These are phyloP conservation scores for Plebejus anna DNA, from an alignment of 2,888 invertebrate genomes.

Conservation along the genomic window DNA sequence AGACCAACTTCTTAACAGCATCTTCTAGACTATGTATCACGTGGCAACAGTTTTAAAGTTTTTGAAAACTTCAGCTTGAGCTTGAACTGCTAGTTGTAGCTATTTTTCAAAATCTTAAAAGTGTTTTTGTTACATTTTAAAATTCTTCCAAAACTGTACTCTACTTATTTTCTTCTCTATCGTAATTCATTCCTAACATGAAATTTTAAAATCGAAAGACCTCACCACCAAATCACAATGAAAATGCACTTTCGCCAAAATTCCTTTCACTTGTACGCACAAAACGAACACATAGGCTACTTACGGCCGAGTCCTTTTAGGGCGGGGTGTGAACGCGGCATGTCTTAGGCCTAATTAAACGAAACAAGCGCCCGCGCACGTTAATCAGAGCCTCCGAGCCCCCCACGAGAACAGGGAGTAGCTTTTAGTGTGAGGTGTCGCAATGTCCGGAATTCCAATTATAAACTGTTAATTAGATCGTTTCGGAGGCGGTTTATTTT, in stretches of 20 bases:
- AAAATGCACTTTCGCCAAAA: conserved; percentile 21
- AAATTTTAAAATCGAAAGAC: not conserved
- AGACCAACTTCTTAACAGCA: not conserved
- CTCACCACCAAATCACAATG: not conserved
- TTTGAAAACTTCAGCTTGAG: too few species aligned
- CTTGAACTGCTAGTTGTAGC: conserved; percentile 10
- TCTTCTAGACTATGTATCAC: not conserved
- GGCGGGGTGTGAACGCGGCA: conserved; percentile 67
- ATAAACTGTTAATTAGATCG: conserved; percentile 51
- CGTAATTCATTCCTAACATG: not conserved
- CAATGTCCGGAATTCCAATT: conserved; percentile 73
- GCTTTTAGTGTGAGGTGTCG: conserved; percentile 71
- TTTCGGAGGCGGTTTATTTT: conserved; percentile 36
- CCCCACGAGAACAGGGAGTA: conserved; percentile 61
- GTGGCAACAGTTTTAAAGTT: conserved; percentile 14
- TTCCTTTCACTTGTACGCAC: conserved; percentile 38
- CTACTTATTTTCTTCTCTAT: too few species aligned
- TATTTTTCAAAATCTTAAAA: not conserved
- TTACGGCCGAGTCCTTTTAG: conserved; percentile 70
- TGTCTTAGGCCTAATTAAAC: conserved; percentile 71
- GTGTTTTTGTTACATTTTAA: not conserved
- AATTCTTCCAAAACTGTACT: not conserved
- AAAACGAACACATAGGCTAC: conserved; percentile 55
- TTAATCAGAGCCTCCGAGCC: conserved; percentile 56
- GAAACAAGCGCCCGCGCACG: conserved; percentile 70